phyloP scores from a whole-genome alignment of 2,888 invertebrate species.

The Calliopum simillimum region DNA sequence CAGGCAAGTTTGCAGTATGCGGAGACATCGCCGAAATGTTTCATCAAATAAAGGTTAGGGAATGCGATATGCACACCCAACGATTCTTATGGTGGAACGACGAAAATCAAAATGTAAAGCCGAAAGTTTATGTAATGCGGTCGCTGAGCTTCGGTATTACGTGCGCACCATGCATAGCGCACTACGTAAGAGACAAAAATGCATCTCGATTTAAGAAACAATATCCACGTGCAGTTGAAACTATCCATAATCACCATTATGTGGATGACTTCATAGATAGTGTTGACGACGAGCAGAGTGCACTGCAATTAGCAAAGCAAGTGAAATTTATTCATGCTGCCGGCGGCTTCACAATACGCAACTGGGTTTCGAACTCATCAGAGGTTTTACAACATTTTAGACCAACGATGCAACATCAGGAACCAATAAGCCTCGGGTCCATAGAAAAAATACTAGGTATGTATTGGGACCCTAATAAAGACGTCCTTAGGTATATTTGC shows the following conservation, averaged over 20 bases:
- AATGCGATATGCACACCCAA: too few species aligned
- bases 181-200: conserved; percentile 32
- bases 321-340: conserved; percentile 29
- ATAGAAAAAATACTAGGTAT: conserved; percentile 38
- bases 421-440: conserved; percentile 24
- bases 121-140: conserved; percentile 45
- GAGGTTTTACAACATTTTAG: conserved; percentile 9
- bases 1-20: too few species aligned
- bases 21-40: too few species aligned
- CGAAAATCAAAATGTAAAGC: conserved; percentile 26
- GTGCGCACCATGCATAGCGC: conserved; percentile 43
- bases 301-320: conserved; percentile 21
- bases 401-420: neutral
- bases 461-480: conserved; percentile 40
- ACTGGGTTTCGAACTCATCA: conserved; percentile 36
- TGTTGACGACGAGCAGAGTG: conserved; percentile 24
- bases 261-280: conserved; percentile 50
- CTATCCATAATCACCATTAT: conserved; percentile 51
- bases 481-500: conserved; percentile 39
- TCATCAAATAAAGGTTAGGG: too few species aligned
- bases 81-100: conserved; percentile 50
- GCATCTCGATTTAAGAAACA: conserved; percentile 22
- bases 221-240: conserved; percentile 47
- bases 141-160: conserved; percentile 41
- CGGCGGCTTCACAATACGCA: conserved; percentile 19